Evolutionary conservation across 2,888 invertebrate genomes (phyloP).

Genomic region (Arrhopalites spinosus): DNA sequence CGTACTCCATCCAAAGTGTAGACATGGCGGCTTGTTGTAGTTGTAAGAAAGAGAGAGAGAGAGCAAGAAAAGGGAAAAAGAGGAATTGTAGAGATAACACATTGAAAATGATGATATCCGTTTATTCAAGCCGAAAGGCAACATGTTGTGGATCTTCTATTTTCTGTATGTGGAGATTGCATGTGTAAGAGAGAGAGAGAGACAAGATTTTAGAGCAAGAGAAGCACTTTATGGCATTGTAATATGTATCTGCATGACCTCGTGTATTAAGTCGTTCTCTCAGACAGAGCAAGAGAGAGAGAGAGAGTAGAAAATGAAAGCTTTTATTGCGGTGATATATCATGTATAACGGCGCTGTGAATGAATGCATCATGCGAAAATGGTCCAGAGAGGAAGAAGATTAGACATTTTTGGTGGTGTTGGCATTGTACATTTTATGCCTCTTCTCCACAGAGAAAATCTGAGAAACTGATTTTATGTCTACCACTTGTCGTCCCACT

Average conservation of each 20-base stretch:
- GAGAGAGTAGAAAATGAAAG: conserved; percentile 40
- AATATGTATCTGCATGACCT: conserved; percentile 44
- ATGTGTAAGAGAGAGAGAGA: not conserved
- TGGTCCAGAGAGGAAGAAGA: conserved; percentile 39
- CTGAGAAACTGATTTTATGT: conserved; percentile 28
- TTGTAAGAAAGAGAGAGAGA: no score
- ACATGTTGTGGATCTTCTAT: not conserved
- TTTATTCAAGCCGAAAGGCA: not conserved
- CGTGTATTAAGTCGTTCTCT: conserved; percentile 37
- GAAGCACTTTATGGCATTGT: conserved; percentile 32
- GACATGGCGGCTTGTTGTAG: no score
- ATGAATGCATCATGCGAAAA: conserved; percentile 47
- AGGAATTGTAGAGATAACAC: conserved; percentile 5
- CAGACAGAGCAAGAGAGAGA: not conserved
- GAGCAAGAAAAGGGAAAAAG: conserved; percentile 5
- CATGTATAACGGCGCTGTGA: conserved; percentile 41
- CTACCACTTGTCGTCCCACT: not conserved
- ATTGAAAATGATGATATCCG: conserved; percentile 7
- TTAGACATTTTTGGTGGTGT: conserved; percentile 15
- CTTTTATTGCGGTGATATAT: conserved; percentile 48
- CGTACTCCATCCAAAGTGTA: no score
- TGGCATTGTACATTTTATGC: not conserved
- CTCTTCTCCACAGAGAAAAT: not conserved
- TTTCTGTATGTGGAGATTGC: no score
- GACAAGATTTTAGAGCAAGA: not conserved